Conservation (phyloP, 2,888 invertebrate genomes). For the Catocala sponsa region DNA sequence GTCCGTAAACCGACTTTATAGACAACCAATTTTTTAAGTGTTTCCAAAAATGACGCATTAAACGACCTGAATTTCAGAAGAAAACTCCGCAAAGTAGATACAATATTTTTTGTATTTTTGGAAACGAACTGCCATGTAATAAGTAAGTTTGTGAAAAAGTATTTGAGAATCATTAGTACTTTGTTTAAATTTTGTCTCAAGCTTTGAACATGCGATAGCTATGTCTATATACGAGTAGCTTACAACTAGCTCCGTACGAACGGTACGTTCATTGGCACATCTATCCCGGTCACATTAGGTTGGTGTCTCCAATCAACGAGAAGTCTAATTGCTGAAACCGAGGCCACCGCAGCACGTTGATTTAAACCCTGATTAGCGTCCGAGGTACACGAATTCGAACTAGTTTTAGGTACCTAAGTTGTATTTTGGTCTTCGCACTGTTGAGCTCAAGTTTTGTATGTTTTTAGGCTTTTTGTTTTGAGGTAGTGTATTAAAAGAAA, state of each 20-base stretch:
- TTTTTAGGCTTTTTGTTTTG: not conserved
- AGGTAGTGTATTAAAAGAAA: no score
- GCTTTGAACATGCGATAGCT: no score
- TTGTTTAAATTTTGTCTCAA: no score
- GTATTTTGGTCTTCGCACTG: not conserved
- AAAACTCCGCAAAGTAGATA: no score
- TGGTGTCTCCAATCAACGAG: slow-evolving; percentile 47
- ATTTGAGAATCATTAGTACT: no score
- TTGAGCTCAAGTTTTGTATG: not conserved
- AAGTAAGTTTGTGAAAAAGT: no score
- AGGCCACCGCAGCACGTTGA: slow-evolving; percentile 40
- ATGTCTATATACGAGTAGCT: not conserved
- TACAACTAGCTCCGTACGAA: not conserved
- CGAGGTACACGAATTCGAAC: slow-evolving; percentile 25
- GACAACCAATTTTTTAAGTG: no score
- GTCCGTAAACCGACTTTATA: no score
- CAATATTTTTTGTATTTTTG: no score
- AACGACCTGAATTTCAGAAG: no score
- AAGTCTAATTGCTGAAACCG: slow-evolving; percentile 46
- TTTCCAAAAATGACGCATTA: no score
- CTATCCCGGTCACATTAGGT: slow-evolving; percentile 27
- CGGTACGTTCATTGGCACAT: slow-evolving; percentile 1
- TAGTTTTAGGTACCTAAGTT: slow-evolving; percentile 1
- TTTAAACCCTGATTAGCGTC: slow-evolving; percentile 38
- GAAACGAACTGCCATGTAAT: no score